Percentiles rank a stretch among this genome's conserved stretches.
Conservation (phyloP, 1,140 invertebrate genomes). For the Macrosteles quadrilineatus region DNA sequence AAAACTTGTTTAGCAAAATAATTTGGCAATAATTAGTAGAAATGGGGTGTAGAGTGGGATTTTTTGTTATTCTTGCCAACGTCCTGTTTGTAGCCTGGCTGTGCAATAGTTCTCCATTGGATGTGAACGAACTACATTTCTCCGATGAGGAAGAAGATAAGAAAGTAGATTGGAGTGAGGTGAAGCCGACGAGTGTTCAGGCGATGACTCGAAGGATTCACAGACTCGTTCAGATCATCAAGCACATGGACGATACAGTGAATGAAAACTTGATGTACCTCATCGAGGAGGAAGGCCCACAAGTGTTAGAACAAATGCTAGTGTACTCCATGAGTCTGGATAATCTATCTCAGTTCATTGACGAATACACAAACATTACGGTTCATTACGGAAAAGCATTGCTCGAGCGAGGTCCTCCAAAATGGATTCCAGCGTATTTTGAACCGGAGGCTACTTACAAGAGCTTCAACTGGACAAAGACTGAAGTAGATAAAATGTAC, state of each 20-base stretch:
- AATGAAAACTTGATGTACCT: neutral
- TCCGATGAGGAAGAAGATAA: neutral
- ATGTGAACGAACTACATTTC: neutral
- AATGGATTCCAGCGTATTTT: neutral
- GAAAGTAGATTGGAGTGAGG: slow-evolving; percentile 1
- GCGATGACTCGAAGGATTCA: neutral
- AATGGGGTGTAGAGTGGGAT: no score
- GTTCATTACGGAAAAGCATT: neutral
- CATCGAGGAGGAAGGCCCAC: neutral
- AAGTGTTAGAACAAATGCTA: neutral
- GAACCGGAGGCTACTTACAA: neutral
- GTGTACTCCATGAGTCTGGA: neutral
- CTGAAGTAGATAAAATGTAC: neutral
- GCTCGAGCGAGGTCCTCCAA: neutral
- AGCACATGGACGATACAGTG: slow-evolving; percentile 5
- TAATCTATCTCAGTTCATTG: neutral
- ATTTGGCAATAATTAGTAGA: no score
- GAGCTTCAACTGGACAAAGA: slow-evolving; percentile 2
- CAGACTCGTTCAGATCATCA: neutral
- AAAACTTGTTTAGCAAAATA: no score
- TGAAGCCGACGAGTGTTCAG: neutral
- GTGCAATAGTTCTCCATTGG: neutral
- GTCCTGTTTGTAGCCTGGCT: no score
- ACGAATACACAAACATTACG: slow-evolving; percentile 8
- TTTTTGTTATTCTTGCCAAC: no score